phyloP scores from a whole-genome alignment of 2,888 invertebrate genomes.

The Acronicta aceris region DNA sequence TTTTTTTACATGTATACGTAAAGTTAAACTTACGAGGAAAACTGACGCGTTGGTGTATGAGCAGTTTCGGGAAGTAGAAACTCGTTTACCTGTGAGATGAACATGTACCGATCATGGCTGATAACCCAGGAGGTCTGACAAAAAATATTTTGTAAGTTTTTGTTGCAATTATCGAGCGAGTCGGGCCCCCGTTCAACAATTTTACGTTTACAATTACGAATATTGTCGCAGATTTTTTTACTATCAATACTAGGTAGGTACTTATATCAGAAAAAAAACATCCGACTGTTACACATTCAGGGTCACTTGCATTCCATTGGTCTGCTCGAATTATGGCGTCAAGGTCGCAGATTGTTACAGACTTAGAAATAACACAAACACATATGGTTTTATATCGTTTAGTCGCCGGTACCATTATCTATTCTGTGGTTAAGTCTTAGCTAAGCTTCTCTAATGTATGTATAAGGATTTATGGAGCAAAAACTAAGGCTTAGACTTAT shows the following conservation, averaged over 20 bases:
- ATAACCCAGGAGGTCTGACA: too few species aligned
- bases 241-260: conserved; percentile 22
- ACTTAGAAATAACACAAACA: conserved; percentile 48
- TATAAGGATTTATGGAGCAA: conserved; percentile 6
- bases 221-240: conserved; percentile 28
- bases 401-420: neutral
- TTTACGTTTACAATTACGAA: conserved; percentile 2
- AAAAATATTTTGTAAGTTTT: neutral
- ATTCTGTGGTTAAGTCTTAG: neutral
- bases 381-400: conserved; percentile 35
- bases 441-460: conserved; percentile 1
- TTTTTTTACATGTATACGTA: too few species aligned
- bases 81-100: too few species aligned
- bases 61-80: too few species aligned
- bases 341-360: conserved; percentile 46
- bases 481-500: neutral
- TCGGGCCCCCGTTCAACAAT: neutral
- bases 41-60: too few species aligned
- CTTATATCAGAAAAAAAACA: conserved; percentile 42
- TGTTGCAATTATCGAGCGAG: neutral
- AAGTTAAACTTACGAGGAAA: too few species aligned
- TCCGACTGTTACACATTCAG: conserved; percentile 50
- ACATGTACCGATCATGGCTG: too few species aligned
- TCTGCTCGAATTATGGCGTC: conserved; percentile 51
- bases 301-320: conserved; percentile 59